Percentiles rank a stretch among this genome's conserved stretches.
Conservation (phyloP, 1,140 invertebrate species). For the Neodiprion pinetum region DNA sequence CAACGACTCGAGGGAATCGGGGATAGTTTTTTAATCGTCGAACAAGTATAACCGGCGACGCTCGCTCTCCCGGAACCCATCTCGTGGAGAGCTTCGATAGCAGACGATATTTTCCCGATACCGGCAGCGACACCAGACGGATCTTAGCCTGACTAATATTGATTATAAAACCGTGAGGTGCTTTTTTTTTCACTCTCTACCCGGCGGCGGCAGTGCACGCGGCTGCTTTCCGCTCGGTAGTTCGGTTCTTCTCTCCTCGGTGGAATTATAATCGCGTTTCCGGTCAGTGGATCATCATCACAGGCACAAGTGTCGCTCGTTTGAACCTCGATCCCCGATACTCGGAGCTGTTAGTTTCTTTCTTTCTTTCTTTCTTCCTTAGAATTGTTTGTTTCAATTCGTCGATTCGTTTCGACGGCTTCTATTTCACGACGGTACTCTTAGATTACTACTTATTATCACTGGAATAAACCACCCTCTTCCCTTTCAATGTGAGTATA, state of each 20-base stretch:
- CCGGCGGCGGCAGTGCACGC: conserved; percentile 15
- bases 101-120: conserved; percentile 8
- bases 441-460: too few relatives aligned
- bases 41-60: not conserved
- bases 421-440: too few relatives aligned
- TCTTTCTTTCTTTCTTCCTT: too few relatives aligned
- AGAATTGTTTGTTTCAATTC: too few relatives aligned
- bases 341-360: too few relatives aligned
- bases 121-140: conserved; percentile 43
- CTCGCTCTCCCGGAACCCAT: not conserved
- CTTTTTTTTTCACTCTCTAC: conserved; percentile 27
- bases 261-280: not conserved
- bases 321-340: too few relatives aligned
- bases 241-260: not conserved
- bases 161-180: conserved; percentile 47
- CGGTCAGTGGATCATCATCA: not conserved
- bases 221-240: not conserved
- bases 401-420: too few relatives aligned
- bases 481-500: too few relatives aligned
- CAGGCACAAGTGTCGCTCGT: too few relatives aligned
- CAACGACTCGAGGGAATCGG: conserved; percentile 4
- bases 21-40: not conserved
- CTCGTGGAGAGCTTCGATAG: not conserved
- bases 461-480: too few relatives aligned
- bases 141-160: conserved; percentile 50